phyloP scores from a whole-genome alignment of 2,113 vertebrate species.

The Chionomys nivalis region DNA sequence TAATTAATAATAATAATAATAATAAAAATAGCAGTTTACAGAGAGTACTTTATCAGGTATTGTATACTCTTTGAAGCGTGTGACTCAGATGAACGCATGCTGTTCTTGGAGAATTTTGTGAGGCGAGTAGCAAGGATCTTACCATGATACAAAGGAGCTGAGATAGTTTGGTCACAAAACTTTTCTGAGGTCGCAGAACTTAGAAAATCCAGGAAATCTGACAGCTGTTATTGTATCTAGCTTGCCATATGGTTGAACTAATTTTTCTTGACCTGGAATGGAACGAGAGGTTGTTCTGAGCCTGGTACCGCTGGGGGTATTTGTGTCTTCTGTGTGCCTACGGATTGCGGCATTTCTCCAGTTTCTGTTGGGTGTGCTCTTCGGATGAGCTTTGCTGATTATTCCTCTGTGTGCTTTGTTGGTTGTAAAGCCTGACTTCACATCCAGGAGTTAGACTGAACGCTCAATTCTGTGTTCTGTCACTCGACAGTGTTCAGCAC shows the following conservation, averaged over 20 bases:
- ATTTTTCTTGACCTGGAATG: background rate
- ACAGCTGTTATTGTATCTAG: background rate
- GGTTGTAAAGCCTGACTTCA: background rate
- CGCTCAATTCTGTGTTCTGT: background rate
- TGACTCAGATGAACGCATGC: background rate
- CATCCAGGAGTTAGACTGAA: background rate
- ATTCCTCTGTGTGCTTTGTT: background rate
- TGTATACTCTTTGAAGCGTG: background rate
- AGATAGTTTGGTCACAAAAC: background rate
- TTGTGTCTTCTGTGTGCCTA: background rate
- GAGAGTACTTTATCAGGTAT: too few relatives aligned
- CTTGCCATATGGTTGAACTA: background rate
- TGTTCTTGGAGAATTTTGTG: background rate
- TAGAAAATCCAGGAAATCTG: background rate
- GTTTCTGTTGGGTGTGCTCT: background rate
- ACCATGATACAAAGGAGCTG: background rate
- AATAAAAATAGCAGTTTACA: background rate
- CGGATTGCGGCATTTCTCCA: background rate
- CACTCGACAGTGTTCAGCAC: background rate
- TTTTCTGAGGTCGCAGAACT: background rate
- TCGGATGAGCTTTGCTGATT: background rate
- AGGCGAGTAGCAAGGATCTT: background rate
- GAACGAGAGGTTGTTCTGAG: background rate
- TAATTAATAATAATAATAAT: background rate
- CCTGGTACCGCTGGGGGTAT: background rate